Evolutionary conservation across 2,113 vertebrate species (phyloP).

Genomic region (Colius striatus): DNA sequence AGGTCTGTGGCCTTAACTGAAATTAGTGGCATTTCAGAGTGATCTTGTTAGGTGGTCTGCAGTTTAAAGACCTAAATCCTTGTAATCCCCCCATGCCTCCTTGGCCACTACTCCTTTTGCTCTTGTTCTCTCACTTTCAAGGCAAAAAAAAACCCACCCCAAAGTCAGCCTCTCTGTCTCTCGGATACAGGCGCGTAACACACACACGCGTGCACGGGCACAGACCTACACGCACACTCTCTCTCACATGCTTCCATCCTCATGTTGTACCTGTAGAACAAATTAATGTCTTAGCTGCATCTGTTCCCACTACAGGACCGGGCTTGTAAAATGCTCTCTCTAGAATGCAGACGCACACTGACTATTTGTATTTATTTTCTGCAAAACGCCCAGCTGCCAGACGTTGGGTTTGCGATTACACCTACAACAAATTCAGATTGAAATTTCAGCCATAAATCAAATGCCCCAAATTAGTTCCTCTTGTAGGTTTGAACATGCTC

Average conservation of each 20-base stretch:
- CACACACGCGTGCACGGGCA: not conserved
- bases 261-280: constrained; percentile 74
- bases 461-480: constrained; percentile 66
- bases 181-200: not conserved
- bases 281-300: constrained; percentile 69
- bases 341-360: constrained; percentile 19
- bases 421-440: constrained; percentile 66
- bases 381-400: constrained; percentile 56
- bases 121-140: constrained; percentile 55
- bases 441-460: constrained; percentile 69
- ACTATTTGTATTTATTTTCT: constrained; percentile 68
- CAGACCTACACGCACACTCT: not conserved
- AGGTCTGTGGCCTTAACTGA: constrained; percentile 87
- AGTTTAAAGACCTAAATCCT: constrained; percentile 83
- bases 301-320: constrained; percentile 74
- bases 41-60: constrained; percentile 91
- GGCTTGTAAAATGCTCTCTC: constrained; percentile 77
- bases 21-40: constrained; percentile 92
- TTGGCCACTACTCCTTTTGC: constrained; percentile 75
- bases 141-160: constrained; percentile 1
- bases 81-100: constrained; percentile 81
- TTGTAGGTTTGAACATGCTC: constrained; percentile 67
- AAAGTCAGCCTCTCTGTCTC: constrained; percentile 38
- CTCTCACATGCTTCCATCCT: constrained; percentile 14
- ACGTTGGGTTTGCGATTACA: constrained; percentile 44